Percentiles rank a stretch among this genome's conserved stretches.
These are phyloP conservation scores for Dynastes grantii DNA, from an alignment of 2,888 invertebrate genomes.

Conservation along the genomic window DNA sequence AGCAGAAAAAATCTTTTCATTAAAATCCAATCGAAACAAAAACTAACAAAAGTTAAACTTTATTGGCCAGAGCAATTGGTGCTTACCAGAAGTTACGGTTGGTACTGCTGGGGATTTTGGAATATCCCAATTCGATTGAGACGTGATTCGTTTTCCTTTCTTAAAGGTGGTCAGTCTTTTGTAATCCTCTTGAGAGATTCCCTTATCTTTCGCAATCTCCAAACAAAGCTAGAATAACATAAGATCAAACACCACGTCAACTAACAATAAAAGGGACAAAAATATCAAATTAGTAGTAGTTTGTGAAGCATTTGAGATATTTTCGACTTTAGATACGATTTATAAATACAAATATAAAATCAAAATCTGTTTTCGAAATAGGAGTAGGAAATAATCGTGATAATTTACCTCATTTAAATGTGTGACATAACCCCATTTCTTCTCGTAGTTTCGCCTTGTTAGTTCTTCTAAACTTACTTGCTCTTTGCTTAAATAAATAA, in stretches of 20 bases:
- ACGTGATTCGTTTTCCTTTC: conserved; percentile 42
- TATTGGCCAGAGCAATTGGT: neutral
- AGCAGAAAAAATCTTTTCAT: too few relatives aligned
- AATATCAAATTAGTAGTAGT: too few relatives aligned
- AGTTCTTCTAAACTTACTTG: conserved; percentile 63
- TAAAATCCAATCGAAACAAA: too few relatives aligned
- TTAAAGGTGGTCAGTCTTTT: conserved; percentile 51
- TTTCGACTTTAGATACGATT: too few relatives aligned
- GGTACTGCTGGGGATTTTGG: conserved; percentile 18
- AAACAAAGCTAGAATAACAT: conserved; percentile 55
- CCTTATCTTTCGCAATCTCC: conserved; percentile 57
- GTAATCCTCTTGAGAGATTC: conserved; percentile 57
- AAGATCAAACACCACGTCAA: too few relatives aligned
- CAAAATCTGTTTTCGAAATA: too few relatives aligned
- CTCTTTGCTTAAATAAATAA: conserved; percentile 63
- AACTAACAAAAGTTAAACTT: too few relatives aligned
- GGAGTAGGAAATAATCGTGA: neutral
- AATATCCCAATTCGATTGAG: conserved; percentile 24
- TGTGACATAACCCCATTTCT: conserved; percentile 66
- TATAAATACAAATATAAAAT: too few relatives aligned
- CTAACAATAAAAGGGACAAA: too few relatives aligned
- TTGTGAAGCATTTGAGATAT: too few relatives aligned
- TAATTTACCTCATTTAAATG: conserved; percentile 60
- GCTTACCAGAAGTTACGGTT: conserved; percentile 29
- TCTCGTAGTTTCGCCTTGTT: conserved; percentile 62